Evolutionary conservation across 2,888 invertebrate species (phyloP), one percentile per base, ranked within the genome.

Genomic region (Cremastobaeus sp.): DNA sequence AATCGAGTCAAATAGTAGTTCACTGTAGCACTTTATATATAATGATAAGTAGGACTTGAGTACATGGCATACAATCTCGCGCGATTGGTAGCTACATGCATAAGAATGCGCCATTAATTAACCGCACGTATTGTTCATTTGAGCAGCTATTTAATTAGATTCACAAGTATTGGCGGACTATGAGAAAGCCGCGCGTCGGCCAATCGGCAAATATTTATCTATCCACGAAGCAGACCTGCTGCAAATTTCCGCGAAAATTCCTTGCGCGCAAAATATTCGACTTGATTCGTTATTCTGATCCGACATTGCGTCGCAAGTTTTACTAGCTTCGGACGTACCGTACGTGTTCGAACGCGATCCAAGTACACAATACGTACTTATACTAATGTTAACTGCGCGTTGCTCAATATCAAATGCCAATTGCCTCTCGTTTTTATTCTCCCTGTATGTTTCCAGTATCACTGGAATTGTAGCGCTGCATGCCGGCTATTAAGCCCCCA

Each of bases 101-200:
- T 81, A 84, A 84, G 83, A 84, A 83, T 82, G 81, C 59, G 78
- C 79, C 78, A 81, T 83, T 84, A 84, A 84, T 84, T 84, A 83
- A 82, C 81, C 78, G 70, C 68, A 64, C 66, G 77, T 82, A 84
- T 82, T 82, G 78, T 76, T 75, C 79, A 83, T 82, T 84, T 77
- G 81, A 82, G 83, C 78, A 80, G 79, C 79, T 78, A 79, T 82
- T 83, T 84, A 84, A 84, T 84, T 84, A 80, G 81, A 83, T 83
- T 82, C 81, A 80, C 72, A 74, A 74, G 78, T 60, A 72, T 69
- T 73, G 69, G 75, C 73, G 79, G 77, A 79, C 78, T 77, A 77
- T 70, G 76, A 77, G 64, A 45, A 54, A 64, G 39, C 17, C 25
- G 48, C 12, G n/a, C 25, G 4, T 11, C 32, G 11, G 48, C 1